phyloP scores from a whole-genome alignment of 2,888 invertebrate species.

The Scaptomyza polygonia region DNA sequence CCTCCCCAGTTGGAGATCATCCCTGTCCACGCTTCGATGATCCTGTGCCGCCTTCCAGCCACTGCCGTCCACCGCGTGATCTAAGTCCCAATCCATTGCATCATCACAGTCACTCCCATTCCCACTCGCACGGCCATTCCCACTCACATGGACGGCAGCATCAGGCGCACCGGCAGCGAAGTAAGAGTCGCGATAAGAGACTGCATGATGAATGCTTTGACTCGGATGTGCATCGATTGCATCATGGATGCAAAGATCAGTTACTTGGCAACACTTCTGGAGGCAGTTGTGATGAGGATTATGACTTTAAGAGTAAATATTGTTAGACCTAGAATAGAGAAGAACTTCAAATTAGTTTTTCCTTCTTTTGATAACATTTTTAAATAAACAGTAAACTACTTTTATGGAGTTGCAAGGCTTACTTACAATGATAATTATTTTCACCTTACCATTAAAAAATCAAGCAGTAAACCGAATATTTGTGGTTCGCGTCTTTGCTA shows the following conservation, averaged over 20 bases:
- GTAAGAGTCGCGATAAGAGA: slow-evolving; percentile 75
- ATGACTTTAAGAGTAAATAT: slow-evolving; percentile 80
- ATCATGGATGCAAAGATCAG: slow-evolving; percentile 73
- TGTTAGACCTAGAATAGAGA: slow-evolving; percentile 33
- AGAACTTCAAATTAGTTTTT: slow-evolving; percentile 3
- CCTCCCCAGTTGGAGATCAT: slow-evolving; percentile 83
- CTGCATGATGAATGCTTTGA: slow-evolving; percentile 73
- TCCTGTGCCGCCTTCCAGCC: slow-evolving; percentile 78
- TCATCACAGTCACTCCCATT: slow-evolving; percentile 32
- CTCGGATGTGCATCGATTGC: slow-evolving; percentile 69
- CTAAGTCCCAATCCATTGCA: slow-evolving; percentile 53
- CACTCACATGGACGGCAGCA: slow-evolving; percentile 40
- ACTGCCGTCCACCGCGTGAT: slow-evolving; percentile 81
- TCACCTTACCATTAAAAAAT: neutral
- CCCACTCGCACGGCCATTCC: slow-evolving; percentile 31
- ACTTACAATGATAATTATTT: neutral
- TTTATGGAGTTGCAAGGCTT: neutral
- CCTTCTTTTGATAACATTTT: slow-evolving; percentile 14
- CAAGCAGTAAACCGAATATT: neutral
- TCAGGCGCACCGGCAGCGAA: slow-evolving; percentile 65
- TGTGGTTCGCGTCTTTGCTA: slow-evolving; percentile 9
- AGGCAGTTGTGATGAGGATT: slow-evolving; percentile 80
- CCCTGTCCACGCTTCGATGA: slow-evolving; percentile 83
- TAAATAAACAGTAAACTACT: slow-evolving; percentile 8
- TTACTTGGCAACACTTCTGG: slow-evolving; percentile 56